phyloP scores from a whole-genome alignment of 2,888 invertebrate species.

The Litoditis marina region DNA sequence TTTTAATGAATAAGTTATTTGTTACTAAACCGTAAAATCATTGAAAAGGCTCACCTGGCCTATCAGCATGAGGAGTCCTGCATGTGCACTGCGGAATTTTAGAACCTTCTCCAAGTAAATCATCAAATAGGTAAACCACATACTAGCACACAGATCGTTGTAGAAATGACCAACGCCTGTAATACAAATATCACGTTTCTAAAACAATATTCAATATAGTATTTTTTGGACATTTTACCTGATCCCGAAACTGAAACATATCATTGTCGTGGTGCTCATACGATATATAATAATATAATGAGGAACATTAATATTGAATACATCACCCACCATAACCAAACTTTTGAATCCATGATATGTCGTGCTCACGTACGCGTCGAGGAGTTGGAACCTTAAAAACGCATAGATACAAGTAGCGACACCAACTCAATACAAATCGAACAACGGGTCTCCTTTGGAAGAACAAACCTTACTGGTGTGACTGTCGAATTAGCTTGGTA shows the following conservation, averaged over 20 bases:
- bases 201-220: conserved; percentile 6
- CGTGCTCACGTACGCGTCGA: no score
- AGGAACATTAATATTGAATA: neutral
- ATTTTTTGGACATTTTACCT: neutral
- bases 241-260: no score
- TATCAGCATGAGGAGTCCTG: conserved; percentile 73
- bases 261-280: no score
- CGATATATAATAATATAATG: neutral
- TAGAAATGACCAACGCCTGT: conserved; percentile 78
- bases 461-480: no score
- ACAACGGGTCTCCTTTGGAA: no score
- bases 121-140: conserved; percentile 89
- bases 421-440: no score
- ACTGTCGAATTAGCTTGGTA: no score
- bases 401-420: no score
- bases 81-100: conserved; percentile 41
- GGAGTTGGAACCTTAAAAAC: no score
- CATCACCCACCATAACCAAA: conserved; percentile 11
- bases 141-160: conserved; percentile 86
- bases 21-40: conserved; percentile 22
- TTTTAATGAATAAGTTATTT: no score
- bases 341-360: conserved; percentile 19
- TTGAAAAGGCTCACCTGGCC: conserved; percentile 67
- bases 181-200: conserved; percentile 22
- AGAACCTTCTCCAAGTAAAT: conserved; percentile 73